A percentile compares a stretch with the other conserved stretches of the same genome.
These are phyloP conservation scores for Myotis findleyi DNA, from an alignment of 2,797 vertebrate species.

Conservation along the genomic window DNA sequence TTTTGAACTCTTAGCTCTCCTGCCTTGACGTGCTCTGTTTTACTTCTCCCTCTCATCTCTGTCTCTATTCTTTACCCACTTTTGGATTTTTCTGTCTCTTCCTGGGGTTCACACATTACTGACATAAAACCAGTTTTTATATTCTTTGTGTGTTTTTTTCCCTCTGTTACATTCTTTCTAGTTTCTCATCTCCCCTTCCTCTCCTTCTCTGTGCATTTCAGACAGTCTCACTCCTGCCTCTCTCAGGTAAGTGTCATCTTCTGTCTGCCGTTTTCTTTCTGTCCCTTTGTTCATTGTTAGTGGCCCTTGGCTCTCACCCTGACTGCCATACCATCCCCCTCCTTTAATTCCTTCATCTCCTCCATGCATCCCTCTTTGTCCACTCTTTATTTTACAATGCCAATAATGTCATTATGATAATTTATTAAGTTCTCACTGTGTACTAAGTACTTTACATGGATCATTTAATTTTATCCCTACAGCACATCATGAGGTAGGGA, in stretches of 20 bases:
- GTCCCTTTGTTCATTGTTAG: not conserved
- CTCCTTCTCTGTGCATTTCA: not conserved
- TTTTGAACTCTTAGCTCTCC: not conserved
- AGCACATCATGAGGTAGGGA: not conserved
- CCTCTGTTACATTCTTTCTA: not conserved
- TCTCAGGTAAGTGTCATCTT: not conserved
- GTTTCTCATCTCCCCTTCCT: not conserved
- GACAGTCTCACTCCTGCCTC: not conserved
- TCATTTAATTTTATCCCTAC: conserved; percentile 51
- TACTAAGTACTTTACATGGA: conserved; percentile 35
- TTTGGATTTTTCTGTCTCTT: not conserved
- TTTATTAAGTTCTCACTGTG: conserved; percentile 13
- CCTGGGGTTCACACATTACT: not conserved
- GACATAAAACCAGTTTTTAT: not conserved
- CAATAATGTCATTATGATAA: conserved; percentile 38
- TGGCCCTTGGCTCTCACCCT: not conserved
- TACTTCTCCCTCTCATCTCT: not conserved
- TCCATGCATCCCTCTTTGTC: not conserved
- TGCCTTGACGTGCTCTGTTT: not conserved
- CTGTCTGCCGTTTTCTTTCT: not conserved
- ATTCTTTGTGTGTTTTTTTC: not conserved
- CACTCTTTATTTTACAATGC: not conserved
- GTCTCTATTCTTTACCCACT: not conserved
- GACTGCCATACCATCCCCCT: not conserved
- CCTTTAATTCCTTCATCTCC: not conserved